Conservation (phyloP, 2,888 invertebrate genomes). For the Zaprionus lineosus region DNA sequence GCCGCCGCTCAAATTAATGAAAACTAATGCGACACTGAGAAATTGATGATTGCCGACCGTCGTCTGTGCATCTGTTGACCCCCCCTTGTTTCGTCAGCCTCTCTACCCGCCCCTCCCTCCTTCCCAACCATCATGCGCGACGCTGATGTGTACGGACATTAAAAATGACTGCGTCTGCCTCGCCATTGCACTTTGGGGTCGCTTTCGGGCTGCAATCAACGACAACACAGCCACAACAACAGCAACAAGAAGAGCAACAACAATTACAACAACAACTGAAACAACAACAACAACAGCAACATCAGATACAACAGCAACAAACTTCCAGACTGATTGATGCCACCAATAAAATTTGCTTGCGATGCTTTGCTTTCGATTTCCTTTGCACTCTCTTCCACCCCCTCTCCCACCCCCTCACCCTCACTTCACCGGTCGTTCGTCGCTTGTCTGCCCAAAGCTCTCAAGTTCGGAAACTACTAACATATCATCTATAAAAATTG, state of each 20-base stretch:
- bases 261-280: slow-evolving; percentile 21
- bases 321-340: slow-evolving; percentile 69
- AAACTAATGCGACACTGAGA: slow-evolving; percentile 79
- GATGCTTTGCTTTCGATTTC: slow-evolving; percentile 33
- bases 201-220: slow-evolving; percentile 65
- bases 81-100: neutral
- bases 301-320: too few relatives aligned
- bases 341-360: slow-evolving; percentile 70
- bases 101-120: neutral
- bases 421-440: too few relatives aligned
- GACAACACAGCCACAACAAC: slow-evolving; percentile 31
- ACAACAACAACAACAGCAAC: slow-evolving; percentile 20
- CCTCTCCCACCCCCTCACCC: neutral
- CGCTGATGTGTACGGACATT: slow-evolving; percentile 59
- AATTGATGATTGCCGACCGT: slow-evolving; percentile 73
- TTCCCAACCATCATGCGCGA: slow-evolving; percentile 1
- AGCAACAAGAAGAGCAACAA: too few relatives aligned
- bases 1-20: slow-evolving; percentile 76
- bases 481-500: too few relatives aligned
- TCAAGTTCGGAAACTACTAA: too few relatives aligned
- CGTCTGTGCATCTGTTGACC: slow-evolving; percentile 41
- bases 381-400: neutral
- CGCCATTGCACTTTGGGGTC: slow-evolving; percentile 73
- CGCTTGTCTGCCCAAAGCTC: too few relatives aligned
- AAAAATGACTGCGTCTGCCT: slow-evolving; percentile 75